Evolutionary conservation across 1,140 invertebrate genomes (phyloP).

Genomic region (Phortica variegata): DNA sequence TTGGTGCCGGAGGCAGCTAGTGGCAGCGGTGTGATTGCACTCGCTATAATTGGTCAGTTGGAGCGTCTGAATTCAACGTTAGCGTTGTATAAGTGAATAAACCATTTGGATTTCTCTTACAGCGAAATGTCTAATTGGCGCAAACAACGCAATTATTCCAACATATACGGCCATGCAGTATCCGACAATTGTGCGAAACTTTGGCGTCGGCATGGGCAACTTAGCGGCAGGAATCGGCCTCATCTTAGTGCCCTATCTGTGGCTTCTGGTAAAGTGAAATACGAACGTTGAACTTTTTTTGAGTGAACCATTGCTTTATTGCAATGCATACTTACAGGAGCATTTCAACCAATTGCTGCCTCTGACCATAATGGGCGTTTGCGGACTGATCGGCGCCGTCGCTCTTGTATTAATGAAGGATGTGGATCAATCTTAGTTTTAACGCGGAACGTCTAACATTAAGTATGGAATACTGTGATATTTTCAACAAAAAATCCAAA

Average conservation of each 20-base stretch:
- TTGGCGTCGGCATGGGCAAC: constrained; percentile 71
- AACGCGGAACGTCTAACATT: too few species aligned
- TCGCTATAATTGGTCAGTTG: constrained; percentile 61
- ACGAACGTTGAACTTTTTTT: constrained; percentile 1
- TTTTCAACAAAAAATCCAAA: too few species aligned
- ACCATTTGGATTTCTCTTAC: not conserved
- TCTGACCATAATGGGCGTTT: constrained; percentile 64
- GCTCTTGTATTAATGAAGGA: constrained; percentile 61
- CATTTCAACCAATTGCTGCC: constrained; percentile 61
- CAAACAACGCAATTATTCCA: constrained; percentile 71
- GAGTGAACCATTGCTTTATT: constrained; percentile 1
- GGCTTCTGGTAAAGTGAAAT: constrained; percentile 70
- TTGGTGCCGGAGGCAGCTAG: constrained; percentile 57
- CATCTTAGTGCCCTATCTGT: constrained; percentile 70
- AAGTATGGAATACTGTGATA: too few species aligned
- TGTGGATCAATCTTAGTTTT: too few species aligned
- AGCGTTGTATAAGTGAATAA: not conserved
- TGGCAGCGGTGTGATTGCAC: constrained; percentile 58
- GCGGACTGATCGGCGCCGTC: constrained; percentile 64
- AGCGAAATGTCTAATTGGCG: constrained; percentile 69
- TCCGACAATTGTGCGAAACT: constrained; percentile 70
- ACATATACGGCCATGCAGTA: constrained; percentile 74
- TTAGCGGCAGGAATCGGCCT: constrained; percentile 69
- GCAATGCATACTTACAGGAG: constrained; percentile 26
- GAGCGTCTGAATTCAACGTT: not conserved